Evolutionary conservation across 2,113 vertebrate genomes (phyloP), one percentile per base, ranked within the genome.

Genomic region (Phodopus roborovskii): DNA sequence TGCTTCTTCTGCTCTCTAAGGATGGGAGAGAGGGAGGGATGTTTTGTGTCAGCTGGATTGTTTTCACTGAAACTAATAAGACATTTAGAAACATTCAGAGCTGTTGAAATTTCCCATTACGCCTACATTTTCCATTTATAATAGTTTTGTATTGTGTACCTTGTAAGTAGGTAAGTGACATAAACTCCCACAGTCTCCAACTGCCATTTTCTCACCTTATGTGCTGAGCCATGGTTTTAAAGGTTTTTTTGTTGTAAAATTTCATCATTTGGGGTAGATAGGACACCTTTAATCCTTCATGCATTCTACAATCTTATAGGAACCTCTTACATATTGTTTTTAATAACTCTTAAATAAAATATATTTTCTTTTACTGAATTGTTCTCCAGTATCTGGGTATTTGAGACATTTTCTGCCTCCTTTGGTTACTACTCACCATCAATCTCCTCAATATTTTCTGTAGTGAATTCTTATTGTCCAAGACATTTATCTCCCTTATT

Each of bases 61-160:
- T 85, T 88, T 39, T 36, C 28, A 88, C 42, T 79, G 50, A 92
- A 92, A 91, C 42, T 78, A 71, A 73, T 53, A 81, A 42, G 81
- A 42, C 81, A 62, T 39, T 89, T 77, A 85, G 66, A 94, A 82
- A n/a, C 83, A 58, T 58, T 88, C 9, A 1, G 4, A 33, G 64
- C 4, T 53, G 22, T 8, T 91, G 11, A 68, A 90, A 53, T 77
- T 30, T 92, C 79, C 83, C 33, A 39, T 66, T 42, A 73, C 5
- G 36, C 33, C 73, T 56, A 68, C 19, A 0, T 74, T 92, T 64
- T 39, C 64, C 50, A 85, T 15, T 19, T 71, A n/a, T 50, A 68
- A 45, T 60, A 19, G 48, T 88, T 68, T 81, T n/a, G 12, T 84
- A 26, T 13, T 2, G 1, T 11, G 39, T 15, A 71, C 28, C 50